Evolutionary conservation across 2,888 invertebrate species (phyloP), one percentile per base, ranked within the genome.

Genomic region (Zygogramma bicolorata): DNA sequence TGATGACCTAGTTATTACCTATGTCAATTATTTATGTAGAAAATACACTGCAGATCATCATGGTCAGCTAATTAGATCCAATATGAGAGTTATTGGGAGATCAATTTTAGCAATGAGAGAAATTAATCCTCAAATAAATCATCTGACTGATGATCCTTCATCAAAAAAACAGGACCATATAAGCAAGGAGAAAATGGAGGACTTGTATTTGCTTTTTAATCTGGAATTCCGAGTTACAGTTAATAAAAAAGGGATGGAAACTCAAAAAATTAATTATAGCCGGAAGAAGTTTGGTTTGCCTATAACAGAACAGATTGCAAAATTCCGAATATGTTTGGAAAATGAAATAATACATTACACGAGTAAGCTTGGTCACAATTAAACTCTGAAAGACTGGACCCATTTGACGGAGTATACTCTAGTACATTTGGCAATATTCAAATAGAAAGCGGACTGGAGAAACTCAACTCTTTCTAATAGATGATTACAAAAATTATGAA

Each of bases 391-490:
- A 46, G 49, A 62, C 13, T 66, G 71, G 71, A 42, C 10, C 3
- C 42, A 34, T n/a, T 59, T 67, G 15, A 25, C 67, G 8, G 67
- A 71, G 40, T 71, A 62, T 62, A 62, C 67, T 34, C 22, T 71
- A 25, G 58, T 58, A 31, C 66, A 67, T 22, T 18, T 67, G 31
- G 42, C 67, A 27, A 31, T 67, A 10, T 71, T 71, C 22, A 67
- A n/a, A 71, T 25, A 53, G 71, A 15, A 71, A 71, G n/a, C 34
- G 70, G 15, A 66, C 67, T 15, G 71, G 71, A 22, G 67, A 67
- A 58, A 67, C 62, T 5, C 71, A 71, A 40, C 60, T 62, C 1
- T 22, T 71, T 18, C n/a, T 67, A 25, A 63, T 71, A n/a, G 71
- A 71, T 7, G 71, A 71, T 63, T 67, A 42, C 10, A 49, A 61